Evolutionary conservation across 2,797 vertebrate species (phyloP).

Genomic region (Ceryle rudis): DNA sequence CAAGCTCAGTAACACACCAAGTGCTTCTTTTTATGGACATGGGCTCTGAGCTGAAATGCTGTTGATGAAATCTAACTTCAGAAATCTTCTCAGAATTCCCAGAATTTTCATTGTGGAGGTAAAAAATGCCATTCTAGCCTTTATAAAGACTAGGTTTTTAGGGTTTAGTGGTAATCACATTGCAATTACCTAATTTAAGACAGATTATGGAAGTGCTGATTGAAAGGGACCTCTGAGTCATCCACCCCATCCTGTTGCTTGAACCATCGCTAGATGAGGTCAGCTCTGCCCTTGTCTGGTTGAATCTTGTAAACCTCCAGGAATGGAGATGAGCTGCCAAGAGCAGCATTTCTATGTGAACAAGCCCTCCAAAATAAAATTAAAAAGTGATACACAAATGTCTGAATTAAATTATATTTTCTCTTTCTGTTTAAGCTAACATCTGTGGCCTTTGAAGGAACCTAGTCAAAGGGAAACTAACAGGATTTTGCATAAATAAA

Average conservation of each 20-base stretch:
- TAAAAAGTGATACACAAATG: not conserved
- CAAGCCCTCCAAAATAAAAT: fast-evolving
- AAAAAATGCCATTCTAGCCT: fast-evolving
- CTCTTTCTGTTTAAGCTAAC: not conserved
- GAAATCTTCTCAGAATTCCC: not conserved
- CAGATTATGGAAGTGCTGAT: not conserved
- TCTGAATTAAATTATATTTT: not conserved
- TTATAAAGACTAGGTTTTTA: not conserved
- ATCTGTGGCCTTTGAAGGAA: not conserved
- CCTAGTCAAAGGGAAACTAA: not conserved
- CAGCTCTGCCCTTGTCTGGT: not conserved
- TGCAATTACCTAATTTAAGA: not conserved
- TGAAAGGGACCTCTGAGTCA: not conserved
- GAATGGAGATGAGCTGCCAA: not conserved
- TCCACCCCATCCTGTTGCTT: not conserved
- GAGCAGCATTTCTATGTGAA: not conserved
- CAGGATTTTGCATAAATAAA: not conserved
- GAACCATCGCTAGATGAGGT: not conserved
- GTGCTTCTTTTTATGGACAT: fast-evolving
- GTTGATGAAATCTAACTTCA: not conserved
- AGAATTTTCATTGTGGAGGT: not conserved
- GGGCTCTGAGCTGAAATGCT: not conserved
- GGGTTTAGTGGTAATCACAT: not conserved
- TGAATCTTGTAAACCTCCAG: not conserved
- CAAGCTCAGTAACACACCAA: not conserved